Conservation (phyloP, 37 sponge, comb jelly and placozoan species). For the Eunapius fragilis region DNA sequence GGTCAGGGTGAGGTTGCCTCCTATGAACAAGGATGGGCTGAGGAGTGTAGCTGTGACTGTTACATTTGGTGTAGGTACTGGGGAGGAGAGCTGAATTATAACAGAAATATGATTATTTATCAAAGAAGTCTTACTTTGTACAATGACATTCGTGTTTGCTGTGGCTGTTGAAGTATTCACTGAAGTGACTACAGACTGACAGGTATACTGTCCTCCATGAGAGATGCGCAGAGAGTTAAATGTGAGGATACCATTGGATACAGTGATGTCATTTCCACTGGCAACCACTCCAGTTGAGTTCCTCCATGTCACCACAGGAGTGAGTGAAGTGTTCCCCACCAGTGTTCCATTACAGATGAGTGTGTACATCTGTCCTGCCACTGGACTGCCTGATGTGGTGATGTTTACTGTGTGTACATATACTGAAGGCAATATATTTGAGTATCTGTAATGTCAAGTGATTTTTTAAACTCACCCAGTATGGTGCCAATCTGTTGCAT, state of each 20-base stretch:
- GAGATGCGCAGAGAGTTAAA: conserved; percentile 27
- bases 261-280: no score
- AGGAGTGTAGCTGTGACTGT: no score
- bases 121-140: conserved; percentile 28
- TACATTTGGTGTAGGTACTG: no score
- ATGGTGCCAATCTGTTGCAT: neutral
- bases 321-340: no score
- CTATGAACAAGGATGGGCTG: no score
- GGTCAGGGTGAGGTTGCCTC: no score
- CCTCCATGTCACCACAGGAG: no score
- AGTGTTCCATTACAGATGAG: no score
- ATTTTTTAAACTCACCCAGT: neutral
- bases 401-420: neutral
- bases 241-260: conserved; percentile 1
- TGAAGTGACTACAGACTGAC: conserved; percentile 16
- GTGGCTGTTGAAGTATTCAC: no score
- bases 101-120: neutral
- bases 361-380: neutral
- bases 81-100: neutral
- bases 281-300: no score
- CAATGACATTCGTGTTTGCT: no score
- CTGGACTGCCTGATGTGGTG: neutral
- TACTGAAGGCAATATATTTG: neutral
- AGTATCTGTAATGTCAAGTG: no score
- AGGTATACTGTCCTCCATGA: conserved; percentile 47